These are phyloP conservation scores for Netelia melanura DNA, from an alignment of 2,888 invertebrate species.

Conservation along the genomic window DNA sequence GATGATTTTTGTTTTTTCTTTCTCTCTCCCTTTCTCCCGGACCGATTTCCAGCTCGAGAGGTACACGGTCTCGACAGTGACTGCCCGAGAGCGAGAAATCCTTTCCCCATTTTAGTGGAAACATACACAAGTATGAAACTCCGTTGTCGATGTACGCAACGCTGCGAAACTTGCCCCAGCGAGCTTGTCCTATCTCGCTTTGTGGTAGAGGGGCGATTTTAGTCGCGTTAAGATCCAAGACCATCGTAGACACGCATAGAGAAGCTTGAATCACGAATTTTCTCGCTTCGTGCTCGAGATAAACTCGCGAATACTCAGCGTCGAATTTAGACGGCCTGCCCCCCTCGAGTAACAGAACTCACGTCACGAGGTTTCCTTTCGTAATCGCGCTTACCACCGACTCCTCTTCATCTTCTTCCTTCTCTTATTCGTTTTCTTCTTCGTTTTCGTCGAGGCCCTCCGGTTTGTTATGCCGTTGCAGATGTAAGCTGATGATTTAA, in stretches of 20 bases:
- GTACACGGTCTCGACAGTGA: slow-evolving; percentile 46
- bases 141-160: not conserved
- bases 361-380: slow-evolving; percentile 75
- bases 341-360: slow-evolving; percentile 61
- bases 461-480: slow-evolving; percentile 5
- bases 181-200: not conserved
- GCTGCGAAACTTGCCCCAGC: not conserved
- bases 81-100: slow-evolving; percentile 48
- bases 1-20: slow-evolving; percentile 29
- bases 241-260: slow-evolving; percentile 9
- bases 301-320: slow-evolving; percentile 65
- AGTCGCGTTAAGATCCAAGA: slow-evolving; percentile 14
- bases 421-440: slow-evolving; percentile 42
- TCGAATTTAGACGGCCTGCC: slow-evolving; percentile 72
- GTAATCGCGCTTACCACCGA: slow-evolving; percentile 68
- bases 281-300: slow-evolving; percentile 54
- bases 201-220: slow-evolving; percentile 25
- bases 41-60: slow-evolving; percentile 27
- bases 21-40: not conserved
- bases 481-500: slow-evolving; percentile 42
- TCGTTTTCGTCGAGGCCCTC: slow-evolving; percentile 20
- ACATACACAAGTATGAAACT: not conserved
- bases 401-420: slow-evolving; percentile 37
- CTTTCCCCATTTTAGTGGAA: slow-evolving; percentile 42
- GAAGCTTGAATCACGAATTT: slow-evolving; percentile 67